Percentiles rank a stretch among this genome's conserved stretches.
Conservation (phyloP, 2,888 invertebrate species). For the Dermolepida albohirtum region DNA sequence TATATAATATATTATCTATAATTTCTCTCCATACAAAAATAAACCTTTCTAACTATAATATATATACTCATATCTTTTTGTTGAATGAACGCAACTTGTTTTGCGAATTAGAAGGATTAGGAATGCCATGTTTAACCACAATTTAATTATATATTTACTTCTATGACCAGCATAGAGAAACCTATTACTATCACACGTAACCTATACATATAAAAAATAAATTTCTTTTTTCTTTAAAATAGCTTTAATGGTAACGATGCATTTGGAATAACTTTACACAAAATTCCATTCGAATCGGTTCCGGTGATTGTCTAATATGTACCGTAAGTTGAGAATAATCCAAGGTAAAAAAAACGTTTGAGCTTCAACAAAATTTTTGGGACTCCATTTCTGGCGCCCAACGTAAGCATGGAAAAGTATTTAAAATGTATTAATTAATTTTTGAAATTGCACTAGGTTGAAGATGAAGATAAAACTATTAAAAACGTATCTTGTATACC, state of each 20-base stretch:
- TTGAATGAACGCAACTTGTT: slow-evolving; percentile 32
- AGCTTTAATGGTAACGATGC: slow-evolving; percentile 6
- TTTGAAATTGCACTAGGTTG: too few relatives aligned
- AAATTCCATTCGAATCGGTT: not conserved
- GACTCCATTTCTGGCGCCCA: too few relatives aligned
- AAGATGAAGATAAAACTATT: too few relatives aligned
- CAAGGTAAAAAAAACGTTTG: too few relatives aligned
- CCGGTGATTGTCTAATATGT: not conserved
- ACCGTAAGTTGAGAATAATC: too few relatives aligned
- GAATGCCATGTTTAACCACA: slow-evolving; percentile 56
- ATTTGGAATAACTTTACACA: slow-evolving; percentile 33
- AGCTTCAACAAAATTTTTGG: too few relatives aligned
- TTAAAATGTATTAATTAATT: too few relatives aligned
- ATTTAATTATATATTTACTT: slow-evolving; percentile 44
- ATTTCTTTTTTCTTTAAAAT: slow-evolving; percentile 5
- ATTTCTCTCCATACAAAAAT: slow-evolving; percentile 43
- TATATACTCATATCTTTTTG: slow-evolving; percentile 14
- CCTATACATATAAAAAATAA: slow-evolving; percentile 22
- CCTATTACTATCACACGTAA: slow-evolving; percentile 40
- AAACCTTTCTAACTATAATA: slow-evolving; percentile 40
- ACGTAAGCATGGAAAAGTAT: too few relatives aligned
- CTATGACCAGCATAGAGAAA: slow-evolving; percentile 57
- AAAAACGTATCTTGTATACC: too few relatives aligned
- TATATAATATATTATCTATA: slow-evolving; percentile 25
- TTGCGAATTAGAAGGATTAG: slow-evolving; percentile 43